A percentile compares a stretch with the other conserved stretches of the same genome.
phyloP scores from a whole-genome alignment of 2,797 vertebrate species.

The Esox lucius region DNA sequence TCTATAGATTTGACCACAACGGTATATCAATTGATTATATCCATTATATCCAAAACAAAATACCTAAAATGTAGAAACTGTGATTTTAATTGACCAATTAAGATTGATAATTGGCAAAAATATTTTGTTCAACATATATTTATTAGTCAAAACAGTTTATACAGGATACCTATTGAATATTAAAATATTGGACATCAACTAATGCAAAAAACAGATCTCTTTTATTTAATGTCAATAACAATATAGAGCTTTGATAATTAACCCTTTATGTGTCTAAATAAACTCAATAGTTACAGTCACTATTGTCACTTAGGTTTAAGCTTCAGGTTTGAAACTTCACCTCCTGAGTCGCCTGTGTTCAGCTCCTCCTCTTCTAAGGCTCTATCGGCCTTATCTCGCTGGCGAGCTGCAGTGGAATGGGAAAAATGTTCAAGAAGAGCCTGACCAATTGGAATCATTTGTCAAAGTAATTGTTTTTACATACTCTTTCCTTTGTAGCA shows the following conservation, averaged over 20 bases:
- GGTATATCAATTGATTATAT: neutral
- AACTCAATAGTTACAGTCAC: neutral
- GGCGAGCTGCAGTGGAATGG: constrained; percentile 29
- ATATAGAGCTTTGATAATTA: neutral
- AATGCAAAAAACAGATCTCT: too few relatives aligned
- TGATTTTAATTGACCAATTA: neutral
- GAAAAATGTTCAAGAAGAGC: constrained; percentile 9
- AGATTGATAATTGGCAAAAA: neutral
- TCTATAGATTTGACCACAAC: too few relatives aligned
- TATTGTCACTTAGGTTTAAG: neutral
- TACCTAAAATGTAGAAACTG: neutral
- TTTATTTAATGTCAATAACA: neutral
- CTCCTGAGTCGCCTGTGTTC: neutral
- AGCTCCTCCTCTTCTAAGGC: neutral
- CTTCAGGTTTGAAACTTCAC: neutral
- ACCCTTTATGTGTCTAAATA: neutral
- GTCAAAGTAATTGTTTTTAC: neutral
- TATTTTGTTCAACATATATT: neutral
- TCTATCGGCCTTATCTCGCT: constrained; percentile 38
- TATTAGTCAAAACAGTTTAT: neutral
- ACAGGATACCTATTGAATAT: neutral
- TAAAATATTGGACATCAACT: neutral
- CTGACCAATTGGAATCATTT: neutral
- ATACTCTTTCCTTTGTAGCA: neutral
- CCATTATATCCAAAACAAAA: neutral